A percentile compares a stretch with the other conserved stretches of the same genome.
Evolutionary conservation across 2,888 invertebrate species (phyloP).

Genomic region (Rapana venosa): DNA sequence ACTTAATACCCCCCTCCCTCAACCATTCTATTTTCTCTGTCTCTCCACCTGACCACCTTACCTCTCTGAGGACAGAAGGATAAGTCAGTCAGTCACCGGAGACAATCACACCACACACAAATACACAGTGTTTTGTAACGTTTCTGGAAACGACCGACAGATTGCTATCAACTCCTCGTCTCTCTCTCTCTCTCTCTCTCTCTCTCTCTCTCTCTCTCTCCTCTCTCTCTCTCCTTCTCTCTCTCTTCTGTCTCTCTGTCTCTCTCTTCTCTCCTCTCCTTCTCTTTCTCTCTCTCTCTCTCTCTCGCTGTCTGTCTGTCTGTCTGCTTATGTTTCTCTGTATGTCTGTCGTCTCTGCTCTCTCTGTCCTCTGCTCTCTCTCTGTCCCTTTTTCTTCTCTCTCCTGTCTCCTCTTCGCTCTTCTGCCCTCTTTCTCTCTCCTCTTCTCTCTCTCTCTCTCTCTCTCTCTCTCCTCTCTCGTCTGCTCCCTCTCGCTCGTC

Average conservation of each 20-base stretch:
- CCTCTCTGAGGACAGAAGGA: no score
- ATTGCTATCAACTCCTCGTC: not conserved
- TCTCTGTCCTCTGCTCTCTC: not conserved
- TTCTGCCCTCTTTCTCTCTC: no score
- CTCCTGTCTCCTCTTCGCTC: slow-evolving; percentile 3
- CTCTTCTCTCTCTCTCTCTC: no score
- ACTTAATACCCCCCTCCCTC: no score
- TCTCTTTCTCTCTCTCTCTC: no score
- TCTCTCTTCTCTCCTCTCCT: not conserved
- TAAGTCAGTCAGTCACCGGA: no score
- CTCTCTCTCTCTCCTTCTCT: not conserved
- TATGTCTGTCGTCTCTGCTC: not conserved
- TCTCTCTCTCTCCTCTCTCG: no score
- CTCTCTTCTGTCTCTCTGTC: not conserved
- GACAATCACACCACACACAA: no score
- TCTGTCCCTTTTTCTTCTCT: not conserved
- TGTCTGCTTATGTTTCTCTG: not conserved
- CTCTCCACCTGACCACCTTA: not conserved
- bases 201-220: not conserved
- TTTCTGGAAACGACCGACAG: no score
- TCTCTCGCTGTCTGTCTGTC: no score
- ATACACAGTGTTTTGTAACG: no score
- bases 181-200: not conserved
- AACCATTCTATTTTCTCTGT: not conserved
- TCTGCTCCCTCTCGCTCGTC: no score